Evolutionary conservation across 2,888 invertebrate genomes (phyloP).

Genomic region (Caenorhabditis panamensis): DNA sequence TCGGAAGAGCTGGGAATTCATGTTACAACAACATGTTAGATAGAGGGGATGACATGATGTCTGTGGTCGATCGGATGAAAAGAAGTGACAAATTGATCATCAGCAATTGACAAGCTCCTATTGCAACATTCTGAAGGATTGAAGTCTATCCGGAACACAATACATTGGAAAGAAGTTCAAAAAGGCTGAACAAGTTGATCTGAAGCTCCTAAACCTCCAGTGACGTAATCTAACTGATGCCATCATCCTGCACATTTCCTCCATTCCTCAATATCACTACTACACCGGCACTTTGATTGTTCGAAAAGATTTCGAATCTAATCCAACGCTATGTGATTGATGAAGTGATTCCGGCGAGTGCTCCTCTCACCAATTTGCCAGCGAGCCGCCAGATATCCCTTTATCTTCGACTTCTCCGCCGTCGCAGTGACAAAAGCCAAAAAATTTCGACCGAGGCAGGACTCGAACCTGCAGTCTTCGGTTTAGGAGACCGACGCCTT

Average conservation of each 20-base stretch:
- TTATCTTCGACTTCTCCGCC: neutral
- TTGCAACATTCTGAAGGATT: neutral
- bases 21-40: slow-evolving; percentile 32
- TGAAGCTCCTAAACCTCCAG: neutral
- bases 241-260: slow-evolving; percentile 43
- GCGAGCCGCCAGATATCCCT: slow-evolving; percentile 1
- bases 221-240: slow-evolving; percentile 52
- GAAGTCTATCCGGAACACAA: neutral
- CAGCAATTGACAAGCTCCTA: slow-evolving; percentile 38
- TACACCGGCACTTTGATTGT: slow-evolving; percentile 44
- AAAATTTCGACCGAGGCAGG: slow-evolving; percentile 68
- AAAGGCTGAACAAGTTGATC: neutral
- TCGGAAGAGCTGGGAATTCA: slow-evolving; percentile 28
- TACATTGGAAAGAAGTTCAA: neutral
- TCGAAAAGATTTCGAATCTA: slow-evolving; percentile 55
- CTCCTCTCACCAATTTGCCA: slow-evolving; percentile 44
- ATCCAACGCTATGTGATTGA: slow-evolving; percentile 49
- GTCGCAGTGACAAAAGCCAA: slow-evolving; percentile 32
- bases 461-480: slow-evolving; percentile 79
- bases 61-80: slow-evolving; percentile 52
- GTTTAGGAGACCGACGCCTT: slow-evolving; percentile 80
- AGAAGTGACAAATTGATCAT: slow-evolving; percentile 58
- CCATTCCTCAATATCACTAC: slow-evolving; percentile 27
- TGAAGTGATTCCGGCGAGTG: slow-evolving; percentile 50
- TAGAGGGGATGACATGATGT: slow-evolving; percentile 35